Percentiles rank a stretch among this genome's conserved stretches.
Evolutionary conservation across 2,888 invertebrate species (phyloP).

Genomic region (Agrotis exclamationis): DNA sequence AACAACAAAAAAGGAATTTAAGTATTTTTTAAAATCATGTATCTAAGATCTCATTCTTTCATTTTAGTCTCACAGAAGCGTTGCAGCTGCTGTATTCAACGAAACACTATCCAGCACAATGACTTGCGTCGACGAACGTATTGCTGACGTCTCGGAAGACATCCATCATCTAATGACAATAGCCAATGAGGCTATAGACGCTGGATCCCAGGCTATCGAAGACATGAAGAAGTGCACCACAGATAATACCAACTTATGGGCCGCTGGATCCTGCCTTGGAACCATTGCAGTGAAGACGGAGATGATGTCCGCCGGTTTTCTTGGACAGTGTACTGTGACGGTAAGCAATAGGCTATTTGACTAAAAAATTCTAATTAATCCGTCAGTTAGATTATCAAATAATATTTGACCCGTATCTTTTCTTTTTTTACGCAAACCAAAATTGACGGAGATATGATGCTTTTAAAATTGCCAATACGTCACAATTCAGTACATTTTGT

Average conservation of each 20-base stretch:
- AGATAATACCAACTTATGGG: constrained; percentile 70
- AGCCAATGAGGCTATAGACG: constrained; percentile 71
- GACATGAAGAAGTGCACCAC: constrained; percentile 80
- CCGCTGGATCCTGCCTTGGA: constrained; percentile 79
- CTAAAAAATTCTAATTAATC: too few relatives aligned
- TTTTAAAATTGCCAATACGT: too few relatives aligned
- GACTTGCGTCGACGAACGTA: constrained; percentile 77
- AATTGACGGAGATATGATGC: too few relatives aligned
- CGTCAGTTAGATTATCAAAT: too few relatives aligned
- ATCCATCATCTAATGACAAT: constrained; percentile 69
- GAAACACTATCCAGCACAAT: constrained; percentile 72
- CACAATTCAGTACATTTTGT: too few relatives aligned
- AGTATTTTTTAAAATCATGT: too few relatives aligned
- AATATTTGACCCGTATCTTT: too few relatives aligned
- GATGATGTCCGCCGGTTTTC: constrained; percentile 73
- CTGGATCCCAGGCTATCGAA: constrained; percentile 71
- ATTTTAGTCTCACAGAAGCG: constrained; percentile 71
- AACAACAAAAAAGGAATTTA: too few relatives aligned
- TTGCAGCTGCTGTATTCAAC: constrained; percentile 76
- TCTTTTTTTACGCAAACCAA: too few relatives aligned
- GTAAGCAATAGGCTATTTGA: too few relatives aligned
- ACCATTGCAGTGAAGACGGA: constrained; percentile 78
- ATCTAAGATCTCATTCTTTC: background rate
- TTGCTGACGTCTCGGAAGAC: constrained; percentile 73
- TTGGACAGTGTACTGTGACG: constrained; percentile 76